These are phyloP conservation scores for Stichodactyla mertensii DNA, from an alignment of 64 coral and sea anemone species.

Conservation along the genomic window DNA sequence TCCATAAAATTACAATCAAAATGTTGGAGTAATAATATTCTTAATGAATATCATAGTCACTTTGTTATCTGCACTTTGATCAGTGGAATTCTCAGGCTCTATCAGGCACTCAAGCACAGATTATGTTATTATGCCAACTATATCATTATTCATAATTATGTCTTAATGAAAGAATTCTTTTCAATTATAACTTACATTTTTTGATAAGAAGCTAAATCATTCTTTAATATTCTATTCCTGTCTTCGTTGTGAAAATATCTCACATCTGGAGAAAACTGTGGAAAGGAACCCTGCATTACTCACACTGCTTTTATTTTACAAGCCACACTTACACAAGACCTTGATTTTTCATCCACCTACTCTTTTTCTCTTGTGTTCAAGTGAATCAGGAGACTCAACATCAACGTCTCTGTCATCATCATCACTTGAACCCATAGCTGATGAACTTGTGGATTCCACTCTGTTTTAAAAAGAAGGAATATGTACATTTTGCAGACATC, in stretches of 20 bases:
- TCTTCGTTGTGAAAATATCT: constrained; percentile 10
- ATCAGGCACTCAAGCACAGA: no score
- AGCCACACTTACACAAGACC: background rate
- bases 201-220: background rate
- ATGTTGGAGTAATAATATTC: no score
- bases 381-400: constrained; percentile 43
- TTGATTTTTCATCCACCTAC: constrained; percentile 14
- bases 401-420: constrained; percentile 66
- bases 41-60: no score
- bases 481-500: no score
- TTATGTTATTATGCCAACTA: no score
- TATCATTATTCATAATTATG: background rate
- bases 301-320: background rate
- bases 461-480: background rate
- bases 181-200: background rate
- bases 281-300: background rate
- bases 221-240: background rate
- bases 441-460: constrained; percentile 57
- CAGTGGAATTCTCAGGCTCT: no score
- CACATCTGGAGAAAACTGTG: background rate
- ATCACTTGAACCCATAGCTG: constrained; percentile 71
- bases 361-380: constrained; percentile 57
- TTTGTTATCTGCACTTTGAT: no score
- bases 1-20: no score
- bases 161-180: background rate